Percentiles rank a stretch among this genome's conserved stretches.
Conservation (phyloP, 2,888 invertebrate species). For the Sinotaia quadrata region DNA sequence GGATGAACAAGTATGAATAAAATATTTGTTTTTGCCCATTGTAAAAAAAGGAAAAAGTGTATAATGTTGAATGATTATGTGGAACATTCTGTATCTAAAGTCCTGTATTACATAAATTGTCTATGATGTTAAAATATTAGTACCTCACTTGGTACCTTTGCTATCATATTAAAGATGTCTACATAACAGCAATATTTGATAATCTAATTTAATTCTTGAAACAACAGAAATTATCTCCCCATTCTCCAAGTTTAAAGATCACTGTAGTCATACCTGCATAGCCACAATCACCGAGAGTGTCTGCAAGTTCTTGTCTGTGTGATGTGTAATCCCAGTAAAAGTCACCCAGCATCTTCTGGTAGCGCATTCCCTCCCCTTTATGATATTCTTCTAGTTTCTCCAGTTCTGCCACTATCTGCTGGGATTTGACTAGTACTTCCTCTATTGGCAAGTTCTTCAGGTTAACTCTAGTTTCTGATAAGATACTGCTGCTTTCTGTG, state of each 20-base stretch:
- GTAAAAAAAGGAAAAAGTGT: no score
- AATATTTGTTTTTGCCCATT: no score
- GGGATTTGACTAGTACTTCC: slow-evolving; percentile 51
- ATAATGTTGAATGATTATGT: no score
- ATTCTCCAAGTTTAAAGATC: background rate
- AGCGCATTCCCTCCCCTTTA: slow-evolving; percentile 59
- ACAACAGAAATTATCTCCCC: background rate
- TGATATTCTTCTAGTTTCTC: slow-evolving; percentile 60
- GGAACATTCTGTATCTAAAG: no score
- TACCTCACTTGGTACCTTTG: no score
- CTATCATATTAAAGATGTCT: no score
- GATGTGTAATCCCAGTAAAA: slow-evolving; percentile 62
- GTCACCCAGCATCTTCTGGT: slow-evolving; percentile 61
- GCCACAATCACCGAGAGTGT: slow-evolving; percentile 52
- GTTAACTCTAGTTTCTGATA: slow-evolving; percentile 27
- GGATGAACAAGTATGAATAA: no score
- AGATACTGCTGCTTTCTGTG: background rate
- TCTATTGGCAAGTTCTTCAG: slow-evolving; percentile 50
- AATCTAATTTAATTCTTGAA: background rate
- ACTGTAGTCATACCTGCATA: slow-evolving; percentile 63
- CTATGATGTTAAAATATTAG: no score
- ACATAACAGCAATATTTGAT: no score
- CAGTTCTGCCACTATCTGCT: slow-evolving; percentile 53
- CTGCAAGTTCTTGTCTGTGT: slow-evolving; percentile 51
- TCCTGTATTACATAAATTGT: no score